Evolutionary conservation across 2,113 vertebrate species (phyloP).

Genomic region (Lasiurus cinereus): DNA sequence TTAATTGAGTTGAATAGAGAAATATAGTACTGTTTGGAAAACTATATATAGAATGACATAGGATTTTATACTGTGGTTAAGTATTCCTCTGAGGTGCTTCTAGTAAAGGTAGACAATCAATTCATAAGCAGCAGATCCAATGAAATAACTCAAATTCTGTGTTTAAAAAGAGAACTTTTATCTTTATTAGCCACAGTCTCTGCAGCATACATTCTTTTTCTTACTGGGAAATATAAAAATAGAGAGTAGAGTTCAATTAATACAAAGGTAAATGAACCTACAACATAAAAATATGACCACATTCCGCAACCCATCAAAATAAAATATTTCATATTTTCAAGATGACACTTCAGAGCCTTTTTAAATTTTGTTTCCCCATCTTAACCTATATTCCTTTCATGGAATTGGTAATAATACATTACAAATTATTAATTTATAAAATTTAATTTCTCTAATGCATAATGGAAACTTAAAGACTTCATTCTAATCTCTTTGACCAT

Average conservation of each 20-base stretch:
- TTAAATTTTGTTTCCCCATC: not conserved
- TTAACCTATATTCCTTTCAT: not conserved
- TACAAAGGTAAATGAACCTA: not conserved
- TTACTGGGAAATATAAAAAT: not conserved
- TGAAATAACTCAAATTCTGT: not conserved
- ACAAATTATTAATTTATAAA: not conserved
- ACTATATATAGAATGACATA: not conserved
- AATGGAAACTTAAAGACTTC: not conserved
- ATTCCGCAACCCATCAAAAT: not conserved
- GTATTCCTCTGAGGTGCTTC: not conserved
- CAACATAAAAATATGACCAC: not conserved
- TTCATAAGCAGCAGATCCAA: not conserved
- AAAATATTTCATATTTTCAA: constrained; percentile 1
- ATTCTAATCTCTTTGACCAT: not conserved
- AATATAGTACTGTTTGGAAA: not conserved
- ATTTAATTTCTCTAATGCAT: not conserved
- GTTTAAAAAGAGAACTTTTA: not conserved
- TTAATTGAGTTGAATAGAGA: not conserved
- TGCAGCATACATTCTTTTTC: not conserved
- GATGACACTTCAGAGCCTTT: not conserved
- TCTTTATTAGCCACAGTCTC: not conserved
- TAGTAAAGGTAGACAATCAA: not conserved
- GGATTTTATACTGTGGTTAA: not conserved
- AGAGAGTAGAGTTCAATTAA: not conserved
- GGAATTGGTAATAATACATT: not conserved